A percentile compares a stretch with the other conserved stretches of the same genome.
These are phyloP conservation scores for Lagopus muta DNA, from an alignment of 2,113 vertebrate genomes.

Conservation along the genomic window DNA sequence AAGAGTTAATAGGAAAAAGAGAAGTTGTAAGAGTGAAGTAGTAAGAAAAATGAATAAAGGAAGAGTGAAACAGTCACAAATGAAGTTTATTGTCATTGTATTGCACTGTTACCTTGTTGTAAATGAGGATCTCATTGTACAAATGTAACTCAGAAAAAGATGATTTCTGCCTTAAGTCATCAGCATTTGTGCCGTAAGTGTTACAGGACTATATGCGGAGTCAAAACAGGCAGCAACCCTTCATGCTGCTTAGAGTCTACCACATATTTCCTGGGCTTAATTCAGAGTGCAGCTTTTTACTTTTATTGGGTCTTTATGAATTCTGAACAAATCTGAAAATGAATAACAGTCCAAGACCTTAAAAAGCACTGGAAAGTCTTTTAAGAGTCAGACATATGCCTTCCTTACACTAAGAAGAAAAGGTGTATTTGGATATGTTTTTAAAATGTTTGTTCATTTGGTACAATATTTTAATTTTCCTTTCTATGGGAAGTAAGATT, in stretches of 20 bases:
- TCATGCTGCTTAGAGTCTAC: neutral
- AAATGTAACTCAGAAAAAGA: neutral
- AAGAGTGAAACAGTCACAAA: neutral
- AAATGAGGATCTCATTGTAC: neutral
- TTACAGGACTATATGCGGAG: neutral
- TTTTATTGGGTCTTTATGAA: neutral
- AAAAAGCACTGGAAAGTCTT: neutral
- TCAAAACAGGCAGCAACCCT: neutral
- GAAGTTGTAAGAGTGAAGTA: neutral
- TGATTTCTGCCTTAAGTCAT: neutral
- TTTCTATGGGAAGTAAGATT: neutral
- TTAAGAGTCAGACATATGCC: constrained; percentile 2
- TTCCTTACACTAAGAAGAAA: neutral
- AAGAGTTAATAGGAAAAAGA: neutral
- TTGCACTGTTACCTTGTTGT: neutral
- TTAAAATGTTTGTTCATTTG: constrained; percentile 4
- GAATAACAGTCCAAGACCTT: neutral
- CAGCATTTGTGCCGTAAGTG: neutral
- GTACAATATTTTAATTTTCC: constrained; percentile 21
- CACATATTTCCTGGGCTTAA: neutral
- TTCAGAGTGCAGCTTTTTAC: neutral
- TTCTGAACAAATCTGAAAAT: neutral
- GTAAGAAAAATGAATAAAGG: neutral
- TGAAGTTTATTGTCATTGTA: neutral
- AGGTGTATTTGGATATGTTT: constrained; percentile 15